Conservation (phyloP, 2,797 vertebrate species). For the Discoglossus pictus region DNA sequence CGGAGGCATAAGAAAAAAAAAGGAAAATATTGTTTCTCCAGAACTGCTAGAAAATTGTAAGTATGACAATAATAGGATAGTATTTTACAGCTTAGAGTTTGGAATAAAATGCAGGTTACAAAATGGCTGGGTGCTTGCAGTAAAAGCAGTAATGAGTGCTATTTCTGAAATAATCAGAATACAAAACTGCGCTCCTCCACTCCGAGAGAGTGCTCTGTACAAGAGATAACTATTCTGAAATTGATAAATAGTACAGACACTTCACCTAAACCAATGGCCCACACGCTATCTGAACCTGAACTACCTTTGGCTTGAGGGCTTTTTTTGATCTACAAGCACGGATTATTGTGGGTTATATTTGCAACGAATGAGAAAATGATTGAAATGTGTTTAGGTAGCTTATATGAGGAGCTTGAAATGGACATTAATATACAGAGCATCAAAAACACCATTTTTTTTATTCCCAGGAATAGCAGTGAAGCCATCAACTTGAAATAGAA, state of each 20-base stretch:
- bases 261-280: constrained; percentile 10
- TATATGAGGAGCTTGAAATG: constrained; percentile 22
- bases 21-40: constrained; percentile 19
- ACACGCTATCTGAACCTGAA: not conserved
- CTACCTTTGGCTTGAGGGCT: not conserved
- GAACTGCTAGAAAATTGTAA: constrained; percentile 9
- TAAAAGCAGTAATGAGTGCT: constrained; percentile 24
- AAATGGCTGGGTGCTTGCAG: constrained; percentile 26
- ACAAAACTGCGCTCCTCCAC: not conserved
- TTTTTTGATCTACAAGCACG: not conserved
- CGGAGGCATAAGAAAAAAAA: constrained; percentile 2
- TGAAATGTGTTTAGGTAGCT: constrained; percentile 16
- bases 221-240: constrained; percentile 26
- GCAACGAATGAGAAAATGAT: constrained; percentile 14
- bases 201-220: constrained; percentile 1
- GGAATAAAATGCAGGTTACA: constrained; percentile 32
- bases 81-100: constrained; percentile 18
- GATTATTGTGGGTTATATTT: constrained; percentile 30
- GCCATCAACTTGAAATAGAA: constrained; percentile 33
- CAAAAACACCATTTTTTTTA: constrained; percentile 13
- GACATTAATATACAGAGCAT: constrained; percentile 40
- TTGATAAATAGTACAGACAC: constrained; percentile 30
- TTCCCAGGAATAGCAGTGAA: constrained; percentile 22
- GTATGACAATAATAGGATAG: constrained; percentile 9
- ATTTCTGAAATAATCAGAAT: constrained; percentile 23